Evolutionary conservation across 2,888 invertebrate species (phyloP), one percentile per base, ranked within the genome.

Genomic region (Trachelus stipa): DNA sequence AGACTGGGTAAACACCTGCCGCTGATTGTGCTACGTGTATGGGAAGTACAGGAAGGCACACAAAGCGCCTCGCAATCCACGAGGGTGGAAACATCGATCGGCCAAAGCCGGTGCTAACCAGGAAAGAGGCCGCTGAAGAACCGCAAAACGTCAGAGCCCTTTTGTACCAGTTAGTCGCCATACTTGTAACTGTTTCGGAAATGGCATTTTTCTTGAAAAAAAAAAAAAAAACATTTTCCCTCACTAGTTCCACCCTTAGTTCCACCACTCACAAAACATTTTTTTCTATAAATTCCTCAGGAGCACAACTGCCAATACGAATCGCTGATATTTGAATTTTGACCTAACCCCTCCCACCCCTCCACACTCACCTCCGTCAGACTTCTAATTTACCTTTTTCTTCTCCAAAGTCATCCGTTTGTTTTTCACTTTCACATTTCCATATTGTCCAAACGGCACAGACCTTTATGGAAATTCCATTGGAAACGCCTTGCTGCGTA

Each of bases 1-100:
- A 89, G 86, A 83, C 85, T 85, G 84, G 83, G 89, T 86, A 89
- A 89, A 89, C 85, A 89, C 86, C 88, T 87, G 86, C 79, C 86
- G 79, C 85, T 88, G 88, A 89, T 89, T 89, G 88, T 84, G 81
- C 84, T 82, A 71, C 71, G 83, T 87, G 83, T 84, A 82, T 81
- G 81, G 85, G 85, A 82, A 87, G 86, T 82, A 82, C 81, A 84
- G 77, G 80, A 76, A 80, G 76, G 77, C 79, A 75, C 68, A 74
- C 73, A 75, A 80, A 83, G 83, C 82, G 82, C 79, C 79, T 73
- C 79, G 79, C 79, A 83, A 86, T 85, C 81, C 81, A 82, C 81
- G 76, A 83, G 83, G 82, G 83, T 81, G 83, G 83, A 81, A 81
- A 81, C 86, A 88, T 88, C 86, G 88, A 88, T 88, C 88, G 87